phyloP scores from a whole-genome alignment of 1,140 invertebrate species.

The Thereuonema tuberculata region DNA sequence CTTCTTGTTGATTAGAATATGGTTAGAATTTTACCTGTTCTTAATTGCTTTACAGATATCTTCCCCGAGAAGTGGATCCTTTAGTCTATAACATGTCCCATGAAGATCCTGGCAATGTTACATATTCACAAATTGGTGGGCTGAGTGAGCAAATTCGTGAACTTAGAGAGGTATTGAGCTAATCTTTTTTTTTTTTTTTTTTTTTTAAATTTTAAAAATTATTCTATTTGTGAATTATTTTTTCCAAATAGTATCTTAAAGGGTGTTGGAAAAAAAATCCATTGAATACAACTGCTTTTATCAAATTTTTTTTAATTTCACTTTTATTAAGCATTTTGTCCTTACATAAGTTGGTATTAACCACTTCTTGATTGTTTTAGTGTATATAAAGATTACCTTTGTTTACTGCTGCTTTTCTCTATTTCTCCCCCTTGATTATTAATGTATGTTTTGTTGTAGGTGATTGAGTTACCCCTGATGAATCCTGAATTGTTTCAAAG shows the following conservation, averaged over 20 bases:
- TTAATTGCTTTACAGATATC: slow-evolving; percentile 55
- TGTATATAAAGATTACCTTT: too few species aligned
- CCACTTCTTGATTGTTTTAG: too few species aligned
- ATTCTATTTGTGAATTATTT: slow-evolving; percentile 4
- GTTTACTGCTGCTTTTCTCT: too few species aligned
- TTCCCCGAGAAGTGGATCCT: slow-evolving; percentile 97
- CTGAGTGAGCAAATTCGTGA: slow-evolving; percentile 96
- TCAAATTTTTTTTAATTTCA: too few species aligned
- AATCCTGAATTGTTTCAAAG: slow-evolving; percentile 96
- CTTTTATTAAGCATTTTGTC: too few species aligned
- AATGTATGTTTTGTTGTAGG: slow-evolving; percentile 34
- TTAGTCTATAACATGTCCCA: slow-evolving; percentile 99
- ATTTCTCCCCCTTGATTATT: too few species aligned
- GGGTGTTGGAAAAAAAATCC: neutral
- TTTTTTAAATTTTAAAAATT: too few species aligned
- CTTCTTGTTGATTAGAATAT: too few species aligned
- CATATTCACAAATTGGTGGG: slow-evolving; percentile 92
- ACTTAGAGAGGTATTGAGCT: slow-evolving; percentile 61
- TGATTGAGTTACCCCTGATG: slow-evolving; percentile 91
- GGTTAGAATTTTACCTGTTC: too few species aligned
- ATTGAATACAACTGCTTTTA: neutral
- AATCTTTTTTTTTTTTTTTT: neutral
- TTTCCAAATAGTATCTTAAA: too few species aligned
- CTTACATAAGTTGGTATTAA: too few species aligned
- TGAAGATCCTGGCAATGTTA: slow-evolving; percentile 96